Evolutionary conservation across 2,113 vertebrate genomes (phyloP).

Genomic region (Dipodomys ordii): DNA sequence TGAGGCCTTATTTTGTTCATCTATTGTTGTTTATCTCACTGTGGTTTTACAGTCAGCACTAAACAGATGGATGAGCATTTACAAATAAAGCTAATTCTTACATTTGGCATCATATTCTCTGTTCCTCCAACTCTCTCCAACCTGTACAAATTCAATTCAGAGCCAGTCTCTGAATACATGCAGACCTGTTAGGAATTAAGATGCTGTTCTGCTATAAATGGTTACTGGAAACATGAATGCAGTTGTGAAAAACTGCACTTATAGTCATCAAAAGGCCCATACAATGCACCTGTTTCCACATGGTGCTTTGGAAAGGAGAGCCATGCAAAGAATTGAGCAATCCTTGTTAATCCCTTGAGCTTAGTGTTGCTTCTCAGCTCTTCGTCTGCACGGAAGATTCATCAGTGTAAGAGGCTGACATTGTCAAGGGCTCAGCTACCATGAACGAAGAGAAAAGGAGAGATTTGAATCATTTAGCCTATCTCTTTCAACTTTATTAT

Average conservation of each 20-base stretch:
- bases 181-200: constrained; percentile 69
- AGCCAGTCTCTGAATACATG: constrained; percentile 58
- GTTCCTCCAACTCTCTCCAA: constrained; percentile 75
- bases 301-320: constrained; percentile 28
- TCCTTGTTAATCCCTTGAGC: constrained; percentile 9
- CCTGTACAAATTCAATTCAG: constrained; percentile 70
- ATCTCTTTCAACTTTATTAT: background rate
- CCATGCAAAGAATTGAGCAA: constrained; percentile 20
- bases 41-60: constrained; percentile 64
- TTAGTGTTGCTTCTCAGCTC: constrained; percentile 2
- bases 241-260: constrained; percentile 29
- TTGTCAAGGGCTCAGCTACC: background rate
- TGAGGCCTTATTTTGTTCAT: constrained; percentile 18
- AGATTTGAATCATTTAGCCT: background rate
- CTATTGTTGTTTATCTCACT: constrained; percentile 62
- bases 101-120: constrained; percentile 71
- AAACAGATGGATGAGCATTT: constrained; percentile 78
- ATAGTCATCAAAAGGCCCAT: constrained; percentile 37
- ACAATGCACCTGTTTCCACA: constrained; percentile 63
- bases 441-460: background rate
- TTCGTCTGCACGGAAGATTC: constrained; percentile 14
- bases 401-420: constrained; percentile 8
- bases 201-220: constrained; percentile 50
- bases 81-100: constrained; percentile 79
- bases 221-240: constrained; percentile 59